Evolutionary conservation across 1,140 invertebrate genomes (phyloP), one percentile per base, ranked within the genome.

Genomic region (Heterodera schachtii): DNA sequence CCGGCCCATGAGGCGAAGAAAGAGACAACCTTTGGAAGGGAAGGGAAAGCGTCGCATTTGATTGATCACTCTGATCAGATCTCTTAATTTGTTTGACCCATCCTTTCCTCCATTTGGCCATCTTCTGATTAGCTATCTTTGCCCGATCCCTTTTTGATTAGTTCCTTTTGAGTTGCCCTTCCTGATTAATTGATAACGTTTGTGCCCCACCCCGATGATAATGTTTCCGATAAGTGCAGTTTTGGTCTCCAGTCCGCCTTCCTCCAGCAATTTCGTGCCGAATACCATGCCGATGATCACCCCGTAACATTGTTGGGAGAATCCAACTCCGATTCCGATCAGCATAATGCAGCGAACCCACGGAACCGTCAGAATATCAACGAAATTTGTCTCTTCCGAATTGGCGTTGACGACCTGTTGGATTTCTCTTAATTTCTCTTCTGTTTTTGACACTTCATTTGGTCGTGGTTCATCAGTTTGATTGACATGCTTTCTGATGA

Each of bases 1-100:
- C 76, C 76, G 13, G 5, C 76, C 76, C 76, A 78, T 16, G 76
- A 78, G 49, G 76, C 52, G 9, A 78, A 46, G 49, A 78, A 78
- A 41, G 76, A 78, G 76, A 78, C 31, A 31, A 78, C 66, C 76
- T 78, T 31, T 13, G 60, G 60, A 41, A 3, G 60, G 13, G 67
- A 41, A 41, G 31, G 64, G 4, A 52, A 76, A 13, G 3, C 4
- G 16, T 52, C 4, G 60, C 31, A 64, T 46, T 64, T 13, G 31
- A 31, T 31, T 31, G 31, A 31, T 31, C 31, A 31, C 31, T 31
- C 31, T 31, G 31, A 31, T 31, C 31, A 31, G 31, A 31, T 31
- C 31, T 0, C 31, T 31, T 31, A 31, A 31, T 31, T 31, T 31
- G 31, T 31, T 31, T 31, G 31, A 31, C 31, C 31, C 31, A 31